These are phyloP conservation scores for Apis cerana DNA, from an alignment of 1,140 invertebrate genomes.

Conservation along the genomic window DNA sequence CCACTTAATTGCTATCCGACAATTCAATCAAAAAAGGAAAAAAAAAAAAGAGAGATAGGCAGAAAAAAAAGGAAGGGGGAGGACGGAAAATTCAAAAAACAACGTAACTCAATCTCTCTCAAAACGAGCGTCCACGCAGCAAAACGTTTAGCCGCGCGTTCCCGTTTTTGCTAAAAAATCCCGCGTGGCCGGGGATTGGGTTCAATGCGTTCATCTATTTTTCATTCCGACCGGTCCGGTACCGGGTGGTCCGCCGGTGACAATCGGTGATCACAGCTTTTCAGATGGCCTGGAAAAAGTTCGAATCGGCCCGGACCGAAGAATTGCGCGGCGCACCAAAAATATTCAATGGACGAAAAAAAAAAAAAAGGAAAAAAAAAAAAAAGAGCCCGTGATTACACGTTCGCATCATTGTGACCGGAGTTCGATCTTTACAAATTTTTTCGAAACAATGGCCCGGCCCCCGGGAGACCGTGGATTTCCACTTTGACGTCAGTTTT, in stretches of 20 bases:
- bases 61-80: background rate
- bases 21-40: slow-evolving; percentile 13
- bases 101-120: slow-evolving; percentile 43
- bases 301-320: slow-evolving; percentile 39
- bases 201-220: slow-evolving; percentile 54
- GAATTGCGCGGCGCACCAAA: slow-evolving; percentile 52
- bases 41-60: background rate
- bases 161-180: slow-evolving; percentile 51
- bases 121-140: slow-evolving; percentile 43
- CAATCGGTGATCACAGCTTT: slow-evolving; percentile 44
- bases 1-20: slow-evolving; percentile 19
- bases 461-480: slow-evolving; percentile 43
- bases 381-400: slow-evolving; percentile 53
- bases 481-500: slow-evolving; percentile 65
- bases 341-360: slow-evolving; percentile 53
- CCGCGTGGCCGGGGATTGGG: slow-evolving; percentile 4
- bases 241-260: slow-evolving; percentile 16
- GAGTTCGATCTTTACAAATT: slow-evolving; percentile 62
- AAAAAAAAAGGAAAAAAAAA: background rate
- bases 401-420: slow-evolving; percentile 52
- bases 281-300: slow-evolving; percentile 48
- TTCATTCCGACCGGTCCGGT: slow-evolving; percentile 36
- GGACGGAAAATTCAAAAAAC: slow-evolving; percentile 34
- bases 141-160: slow-evolving; percentile 32
- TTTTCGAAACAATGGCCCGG: slow-evolving; percentile 57